phyloP scores from a whole-genome alignment of 2,888 invertebrate species.

The Argynnis bischoffii region DNA sequence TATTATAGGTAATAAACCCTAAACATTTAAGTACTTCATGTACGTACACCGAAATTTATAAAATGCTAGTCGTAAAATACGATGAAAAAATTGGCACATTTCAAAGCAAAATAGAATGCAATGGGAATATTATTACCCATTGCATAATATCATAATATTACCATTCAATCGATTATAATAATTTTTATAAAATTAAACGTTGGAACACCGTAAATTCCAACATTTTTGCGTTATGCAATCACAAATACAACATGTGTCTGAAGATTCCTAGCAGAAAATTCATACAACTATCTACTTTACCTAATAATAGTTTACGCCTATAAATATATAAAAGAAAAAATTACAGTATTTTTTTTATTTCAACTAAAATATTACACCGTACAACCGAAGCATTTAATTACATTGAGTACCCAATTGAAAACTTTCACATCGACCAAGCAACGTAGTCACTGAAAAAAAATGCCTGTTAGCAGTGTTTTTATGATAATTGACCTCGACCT shows the following conservation, averaged over 20 bases:
- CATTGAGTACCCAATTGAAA: slow-evolving; percentile 10
- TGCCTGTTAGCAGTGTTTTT: not conserved
- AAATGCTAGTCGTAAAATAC: no score
- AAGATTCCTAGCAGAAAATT: no score
- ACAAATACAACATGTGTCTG: no score
- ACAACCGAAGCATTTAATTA: slow-evolving; percentile 3
- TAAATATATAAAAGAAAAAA: not conserved
- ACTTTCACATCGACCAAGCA: slow-evolving; percentile 5
- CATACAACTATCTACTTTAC: no score
- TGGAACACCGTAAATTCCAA: not conserved
- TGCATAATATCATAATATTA: not conserved
- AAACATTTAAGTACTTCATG: no score
- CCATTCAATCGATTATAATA: no score
- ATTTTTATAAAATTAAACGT: not conserved
- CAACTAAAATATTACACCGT: not conserved
- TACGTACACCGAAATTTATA: no score
- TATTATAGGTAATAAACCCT: no score
- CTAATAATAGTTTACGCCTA: not conserved
- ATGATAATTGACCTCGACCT: slow-evolving; percentile 13
- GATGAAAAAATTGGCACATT: no score
- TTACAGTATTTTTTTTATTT: not conserved
- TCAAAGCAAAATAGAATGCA: no score
- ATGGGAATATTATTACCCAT: no score
- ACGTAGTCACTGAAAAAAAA: slow-evolving; percentile 9
- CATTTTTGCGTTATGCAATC: no score